phyloP scores from a whole-genome alignment of 2,888 invertebrate species.

The Xanthorhoe spadicearia region DNA sequence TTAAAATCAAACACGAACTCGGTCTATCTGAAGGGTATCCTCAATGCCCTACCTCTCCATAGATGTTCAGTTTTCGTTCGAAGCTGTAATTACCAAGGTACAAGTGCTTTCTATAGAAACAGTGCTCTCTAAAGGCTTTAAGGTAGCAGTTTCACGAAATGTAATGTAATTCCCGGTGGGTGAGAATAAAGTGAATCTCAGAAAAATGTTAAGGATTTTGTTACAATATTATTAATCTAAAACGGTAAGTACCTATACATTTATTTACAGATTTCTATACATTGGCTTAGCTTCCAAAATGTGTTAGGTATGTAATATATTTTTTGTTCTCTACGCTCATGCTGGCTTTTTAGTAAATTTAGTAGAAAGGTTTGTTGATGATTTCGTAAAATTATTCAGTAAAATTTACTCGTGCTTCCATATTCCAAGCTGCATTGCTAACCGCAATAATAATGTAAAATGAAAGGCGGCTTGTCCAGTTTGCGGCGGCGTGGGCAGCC shows the following conservation, averaged over 20 bases:
- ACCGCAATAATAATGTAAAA: constrained; percentile 46
- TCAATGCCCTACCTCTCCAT: constrained; percentile 35
- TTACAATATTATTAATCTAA: constrained; percentile 8
- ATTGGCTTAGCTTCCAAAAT: no score
- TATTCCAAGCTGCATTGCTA: constrained; percentile 3
- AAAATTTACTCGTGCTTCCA: neutral
- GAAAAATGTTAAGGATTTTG: constrained; percentile 21
- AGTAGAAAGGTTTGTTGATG: no score
- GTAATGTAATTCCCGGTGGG: constrained; percentile 71
- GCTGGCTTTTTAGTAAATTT: no score
- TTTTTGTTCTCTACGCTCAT: no score
- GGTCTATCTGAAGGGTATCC: constrained; percentile 16
- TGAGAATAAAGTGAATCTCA: constrained; percentile 53
- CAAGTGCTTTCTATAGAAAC: constrained; percentile 67
- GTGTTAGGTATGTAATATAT: no score
- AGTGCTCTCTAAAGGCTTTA: constrained; percentile 64
- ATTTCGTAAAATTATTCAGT: no score
- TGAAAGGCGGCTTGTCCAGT: constrained; percentile 58
- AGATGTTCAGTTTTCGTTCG: constrained; percentile 44
- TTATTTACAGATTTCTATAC: no score
- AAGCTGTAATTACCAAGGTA: constrained; percentile 67
- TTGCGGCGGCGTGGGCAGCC: constrained; percentile 71
- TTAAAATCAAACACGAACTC: constrained; percentile 30
- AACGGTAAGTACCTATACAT: no score
- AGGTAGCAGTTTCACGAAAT: constrained; percentile 65